Evolutionary conservation across 2,888 invertebrate genomes (phyloP).

Genomic region (Eumacrocentrus americanus): DNA sequence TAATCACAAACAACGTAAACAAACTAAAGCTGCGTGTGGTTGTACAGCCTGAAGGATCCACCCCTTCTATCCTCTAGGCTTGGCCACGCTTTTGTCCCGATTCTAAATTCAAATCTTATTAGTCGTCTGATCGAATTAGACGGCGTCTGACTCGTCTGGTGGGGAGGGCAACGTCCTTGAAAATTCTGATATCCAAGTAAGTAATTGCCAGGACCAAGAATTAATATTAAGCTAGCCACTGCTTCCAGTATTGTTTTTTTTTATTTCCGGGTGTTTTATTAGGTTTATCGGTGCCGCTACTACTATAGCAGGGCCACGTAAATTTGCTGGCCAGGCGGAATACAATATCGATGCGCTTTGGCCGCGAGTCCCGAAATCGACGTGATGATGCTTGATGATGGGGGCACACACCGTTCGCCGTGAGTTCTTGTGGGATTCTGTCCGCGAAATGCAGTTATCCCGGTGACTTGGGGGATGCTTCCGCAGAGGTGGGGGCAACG

Average conservation of each 20-base stretch:
- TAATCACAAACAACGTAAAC: neutral
- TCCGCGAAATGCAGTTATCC: constrained; percentile 61
- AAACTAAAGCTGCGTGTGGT: neutral
- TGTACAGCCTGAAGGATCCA: too few relatives aligned
- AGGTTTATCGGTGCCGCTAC: too few relatives aligned
- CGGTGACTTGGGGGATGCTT: constrained; percentile 52
- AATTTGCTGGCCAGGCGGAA: neutral
- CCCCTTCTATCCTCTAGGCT: neutral
- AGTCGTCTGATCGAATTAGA: constrained; percentile 52
- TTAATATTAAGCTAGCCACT: neutral
- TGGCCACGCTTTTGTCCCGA: constrained; percentile 40
- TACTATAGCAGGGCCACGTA: too few relatives aligned
- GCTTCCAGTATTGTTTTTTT: too few relatives aligned
- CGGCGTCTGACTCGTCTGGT: too few relatives aligned
- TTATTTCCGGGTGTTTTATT: neutral
- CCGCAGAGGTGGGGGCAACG: constrained; percentile 30
- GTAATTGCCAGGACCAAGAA: constrained; percentile 10
- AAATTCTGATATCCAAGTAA: constrained; percentile 20
- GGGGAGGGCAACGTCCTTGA: constrained; percentile 21
- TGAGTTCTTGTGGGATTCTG: constrained; percentile 61
- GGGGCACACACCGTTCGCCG: constrained; percentile 55
- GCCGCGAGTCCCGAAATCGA: constrained; percentile 2
- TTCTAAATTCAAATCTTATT: constrained; percentile 57
- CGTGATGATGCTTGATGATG: constrained; percentile 34
- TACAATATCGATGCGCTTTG: neutral